These are phyloP conservation scores for Chionodraco myersi DNA, from an alignment of 2,113 vertebrate genomes.

Conservation along the genomic window DNA sequence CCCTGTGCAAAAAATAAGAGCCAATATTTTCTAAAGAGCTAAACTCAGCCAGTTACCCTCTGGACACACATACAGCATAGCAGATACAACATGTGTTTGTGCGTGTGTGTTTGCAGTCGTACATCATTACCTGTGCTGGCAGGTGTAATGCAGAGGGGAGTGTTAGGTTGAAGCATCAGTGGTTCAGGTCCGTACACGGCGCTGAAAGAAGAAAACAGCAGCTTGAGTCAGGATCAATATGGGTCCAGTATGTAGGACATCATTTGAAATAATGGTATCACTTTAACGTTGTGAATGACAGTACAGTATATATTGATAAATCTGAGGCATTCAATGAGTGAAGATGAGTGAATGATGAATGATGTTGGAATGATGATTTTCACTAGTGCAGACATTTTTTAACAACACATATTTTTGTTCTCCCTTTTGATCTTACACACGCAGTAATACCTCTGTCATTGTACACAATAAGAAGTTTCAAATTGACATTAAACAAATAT, in stretches of 20 bases:
- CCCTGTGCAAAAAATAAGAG: slow-evolving; percentile 34
- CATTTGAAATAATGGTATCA: neutral
- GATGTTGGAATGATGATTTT: neutral
- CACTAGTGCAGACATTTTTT: neutral
- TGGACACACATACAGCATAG: neutral
- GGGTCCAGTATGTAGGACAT: neutral
- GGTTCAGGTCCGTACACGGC: slow-evolving; percentile 6
- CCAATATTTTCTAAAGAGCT: slow-evolving; percentile 32
- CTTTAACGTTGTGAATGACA: neutral
- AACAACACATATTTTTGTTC: neutral
- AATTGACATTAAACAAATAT: neutral
- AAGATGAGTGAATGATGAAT: neutral
- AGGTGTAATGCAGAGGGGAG: slow-evolving; percentile 41
- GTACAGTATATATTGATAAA: neutral
- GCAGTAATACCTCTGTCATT: neutral
- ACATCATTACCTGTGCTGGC: slow-evolving; percentile 52
- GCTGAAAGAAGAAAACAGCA: neutral
- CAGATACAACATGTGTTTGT: neutral
- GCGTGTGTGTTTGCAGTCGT: neutral
- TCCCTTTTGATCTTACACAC: neutral
- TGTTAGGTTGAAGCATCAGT: slow-evolving; percentile 18
- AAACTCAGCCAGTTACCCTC: slow-evolving; percentile 39
- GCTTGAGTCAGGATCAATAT: neutral
- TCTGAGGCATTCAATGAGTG: neutral
- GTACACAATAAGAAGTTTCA: neutral